Evolutionary conservation across 1,140 invertebrate genomes (phyloP), one percentile per base, ranked within the genome.

Genomic region (Cepaea nemoralis): DNA sequence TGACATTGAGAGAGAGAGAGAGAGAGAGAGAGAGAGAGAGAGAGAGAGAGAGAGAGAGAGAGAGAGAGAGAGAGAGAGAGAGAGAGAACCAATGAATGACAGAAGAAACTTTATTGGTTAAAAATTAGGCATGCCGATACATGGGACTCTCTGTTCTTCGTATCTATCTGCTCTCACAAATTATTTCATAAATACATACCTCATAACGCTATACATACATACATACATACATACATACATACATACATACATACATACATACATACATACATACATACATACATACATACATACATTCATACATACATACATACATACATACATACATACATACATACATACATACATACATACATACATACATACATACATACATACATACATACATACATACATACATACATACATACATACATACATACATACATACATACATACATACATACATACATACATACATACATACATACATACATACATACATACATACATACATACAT

Each of bases 401-500:
- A 27, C 24, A 66, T 66, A 45, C 42, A 45, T 45, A 45, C 42
- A 45, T 45, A 45, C 42, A 45, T 45, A 45, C 42, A 45, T 45
- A 45, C 42, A 45, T 45, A 45, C 42, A 45, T 45, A 45, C 42
- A 45, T 45, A 45, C 42, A 45, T 45, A 82, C 75, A 77, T 77
- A 77, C 75, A 82, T 70, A 77, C 70, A 83, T 74, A 74, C 48
- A 79, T 73, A 79, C 76, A 80, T 74, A 79, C 70, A 74, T 73
- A 73, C 76, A 83, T 73, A 77, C 75, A 78, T 78, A 45, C 42
- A 45, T 45, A 45, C 42, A 45, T 45, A 45, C 42, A 45, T 45
- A 45, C 42, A 45, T 45, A 83, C 70, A 83, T 74, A 79, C 67
- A 79, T 73, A 83, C 76, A 83, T 83, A 83, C 55, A 79, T 73